These are phyloP conservation scores for Bujurquina vittata DNA, from an alignment of 2,113 vertebrate species.

Conservation along the genomic window DNA sequence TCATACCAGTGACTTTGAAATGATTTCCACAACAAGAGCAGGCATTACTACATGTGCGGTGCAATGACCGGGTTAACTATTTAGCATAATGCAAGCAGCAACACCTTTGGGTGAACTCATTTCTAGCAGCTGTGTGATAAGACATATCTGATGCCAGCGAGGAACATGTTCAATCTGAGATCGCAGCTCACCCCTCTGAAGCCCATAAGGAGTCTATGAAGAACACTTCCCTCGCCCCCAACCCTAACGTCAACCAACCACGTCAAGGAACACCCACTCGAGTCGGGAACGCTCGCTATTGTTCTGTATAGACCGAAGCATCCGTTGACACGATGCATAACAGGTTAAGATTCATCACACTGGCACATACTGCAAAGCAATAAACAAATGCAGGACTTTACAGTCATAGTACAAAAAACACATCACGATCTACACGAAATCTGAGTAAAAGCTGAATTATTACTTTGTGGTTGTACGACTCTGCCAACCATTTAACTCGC, in stretches of 20 bases:
- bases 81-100: slow-evolving; percentile 29
- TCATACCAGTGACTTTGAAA: not conserved
- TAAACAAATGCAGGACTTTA: not conserved
- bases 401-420: not conserved
- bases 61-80: slow-evolving; percentile 22
- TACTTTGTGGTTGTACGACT: not conserved
- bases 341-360: not conserved
- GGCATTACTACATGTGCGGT: not conserved
- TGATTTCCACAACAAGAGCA: not conserved
- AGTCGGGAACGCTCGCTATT: not conserved
- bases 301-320: not conserved
- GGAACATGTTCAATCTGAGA: slow-evolving; percentile 16
- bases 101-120: slow-evolving; percentile 25
- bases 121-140: not conserved
- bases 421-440: not conserved
- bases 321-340: not conserved
- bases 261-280: not conserved
- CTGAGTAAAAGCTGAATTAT: not conserved
- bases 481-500: not conserved
- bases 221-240: not conserved
- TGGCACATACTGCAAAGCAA: not conserved
- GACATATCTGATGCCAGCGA: slow-evolving; percentile 14
- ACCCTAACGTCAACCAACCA: not conserved
- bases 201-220: not conserved
- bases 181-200: slow-evolving; percentile 10